These are phyloP conservation scores for Heliothis virescens DNA, from an alignment of 1,140 invertebrate genomes.

Conservation along the genomic window DNA sequence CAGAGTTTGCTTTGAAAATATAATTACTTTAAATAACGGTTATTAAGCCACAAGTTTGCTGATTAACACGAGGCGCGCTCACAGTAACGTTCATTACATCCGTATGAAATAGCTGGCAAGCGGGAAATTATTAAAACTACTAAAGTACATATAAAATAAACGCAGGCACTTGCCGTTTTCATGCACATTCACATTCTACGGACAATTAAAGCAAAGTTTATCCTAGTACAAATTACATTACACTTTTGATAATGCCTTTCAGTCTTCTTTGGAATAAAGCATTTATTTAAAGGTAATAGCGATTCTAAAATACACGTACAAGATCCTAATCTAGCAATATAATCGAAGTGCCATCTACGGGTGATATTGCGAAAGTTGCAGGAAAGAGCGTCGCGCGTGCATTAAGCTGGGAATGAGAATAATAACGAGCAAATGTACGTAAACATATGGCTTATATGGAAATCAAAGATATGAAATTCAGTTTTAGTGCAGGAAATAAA, in stretches of 20 bases:
- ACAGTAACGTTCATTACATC: conserved; percentile 46
- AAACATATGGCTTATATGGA: conserved; percentile 32
- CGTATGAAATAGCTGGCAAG: conserved; percentile 32
- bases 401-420: conserved; percentile 30
- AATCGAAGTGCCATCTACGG: conserved; percentile 36
- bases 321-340: conserved; percentile 45
- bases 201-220: background rate
- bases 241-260: background rate
- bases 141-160: conserved; percentile 19
- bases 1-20: too few species aligned
- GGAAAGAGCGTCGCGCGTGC: conserved; percentile 38
- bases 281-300: conserved; percentile 26
- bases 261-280: background rate
- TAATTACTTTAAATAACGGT: background rate
- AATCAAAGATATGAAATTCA: conserved; percentile 7
- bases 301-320: conserved; percentile 40
- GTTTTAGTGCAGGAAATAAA: background rate
- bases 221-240: background rate
- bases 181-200: background rate
- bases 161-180: conserved; percentile 3
- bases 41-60: conserved; percentile 43
- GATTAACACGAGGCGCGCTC: conserved; percentile 57
- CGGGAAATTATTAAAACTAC: conserved; percentile 47
- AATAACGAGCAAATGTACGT: conserved; percentile 16
- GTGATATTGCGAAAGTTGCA: conserved; percentile 49